These are phyloP conservation scores for Ciconia nigra DNA, from an alignment of 2,797 vertebrate species.

Conservation along the genomic window DNA sequence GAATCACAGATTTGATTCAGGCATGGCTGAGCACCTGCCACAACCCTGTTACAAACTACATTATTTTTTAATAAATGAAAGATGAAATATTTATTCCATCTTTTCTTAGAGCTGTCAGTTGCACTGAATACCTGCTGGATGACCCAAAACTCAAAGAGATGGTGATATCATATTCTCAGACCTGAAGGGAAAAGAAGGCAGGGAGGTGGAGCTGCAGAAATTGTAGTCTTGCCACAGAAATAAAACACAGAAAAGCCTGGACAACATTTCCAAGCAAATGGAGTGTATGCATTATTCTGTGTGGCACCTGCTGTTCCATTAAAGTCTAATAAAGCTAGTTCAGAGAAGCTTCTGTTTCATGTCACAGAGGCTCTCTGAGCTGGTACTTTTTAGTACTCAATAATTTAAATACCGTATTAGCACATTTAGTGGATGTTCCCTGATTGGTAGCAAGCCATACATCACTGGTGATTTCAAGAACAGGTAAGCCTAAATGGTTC, in stretches of 20 bases:
- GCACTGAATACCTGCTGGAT: neutral
- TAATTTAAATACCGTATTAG: neutral
- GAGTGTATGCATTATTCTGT: neutral
- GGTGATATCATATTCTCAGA: neutral
- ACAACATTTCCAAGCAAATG: neutral
- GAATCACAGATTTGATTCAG: neutral
- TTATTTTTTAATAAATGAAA: slow-evolving; percentile 10
- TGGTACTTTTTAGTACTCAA: neutral
- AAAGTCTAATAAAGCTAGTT: neutral
- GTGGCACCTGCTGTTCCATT: neutral
- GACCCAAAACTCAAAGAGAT: neutral
- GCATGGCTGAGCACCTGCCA: neutral
- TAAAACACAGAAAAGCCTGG: neutral
- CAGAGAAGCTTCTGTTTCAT: neutral
- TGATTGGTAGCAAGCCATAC: neutral
- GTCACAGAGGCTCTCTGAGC: neutral
- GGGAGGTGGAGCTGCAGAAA: neutral
- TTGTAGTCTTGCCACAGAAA: neutral
- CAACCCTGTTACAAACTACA: neutral
- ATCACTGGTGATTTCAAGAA: neutral
- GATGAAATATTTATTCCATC: slow-evolving; percentile 17
- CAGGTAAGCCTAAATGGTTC: neutral
- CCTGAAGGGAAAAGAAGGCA: neutral
- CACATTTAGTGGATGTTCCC: neutral
- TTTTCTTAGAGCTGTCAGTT: slow-evolving; percentile 6